Percentiles rank a stretch among this genome's conserved stretches.
Evolutionary conservation across 2,888 invertebrate species (phyloP).

Genomic region (Drosophila dives): DNA sequence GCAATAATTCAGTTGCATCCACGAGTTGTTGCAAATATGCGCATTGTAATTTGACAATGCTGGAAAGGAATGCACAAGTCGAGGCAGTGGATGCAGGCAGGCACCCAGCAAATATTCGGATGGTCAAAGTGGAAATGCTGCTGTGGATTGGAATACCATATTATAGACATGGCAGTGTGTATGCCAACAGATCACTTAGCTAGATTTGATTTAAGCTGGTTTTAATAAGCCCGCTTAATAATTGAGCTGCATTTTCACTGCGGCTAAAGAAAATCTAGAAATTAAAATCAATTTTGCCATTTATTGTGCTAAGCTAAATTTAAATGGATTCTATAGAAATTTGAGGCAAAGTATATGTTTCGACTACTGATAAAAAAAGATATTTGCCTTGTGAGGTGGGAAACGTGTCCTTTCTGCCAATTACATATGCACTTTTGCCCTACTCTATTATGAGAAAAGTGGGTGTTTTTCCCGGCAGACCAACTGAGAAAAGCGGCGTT

Average conservation of each 20-base stretch:
- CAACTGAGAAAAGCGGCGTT: slow-evolving; percentile 36
- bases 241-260: background rate
- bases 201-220: background rate
- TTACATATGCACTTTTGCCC: background rate
- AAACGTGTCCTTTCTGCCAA: background rate
- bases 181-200: background rate
- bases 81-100: background rate
- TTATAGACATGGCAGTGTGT: no score
- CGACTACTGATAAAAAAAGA: background rate
- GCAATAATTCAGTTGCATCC: background rate
- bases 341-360: background rate
- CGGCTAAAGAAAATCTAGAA: background rate
- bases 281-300: background rate
- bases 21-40: background rate
- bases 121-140: background rate
- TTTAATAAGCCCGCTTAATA: background rate
- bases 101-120: background rate
- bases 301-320: background rate
- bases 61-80: background rate
- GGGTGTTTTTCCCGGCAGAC: slow-evolving; percentile 9
- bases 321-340: background rate
- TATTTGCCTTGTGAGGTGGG: background rate
- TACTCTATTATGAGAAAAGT: background rate
- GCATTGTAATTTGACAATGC: background rate
- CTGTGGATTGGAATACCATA: background rate